Conservation (phyloP, 2,797 vertebrate genomes). For the Mormyrus proboscirostris region DNA sequence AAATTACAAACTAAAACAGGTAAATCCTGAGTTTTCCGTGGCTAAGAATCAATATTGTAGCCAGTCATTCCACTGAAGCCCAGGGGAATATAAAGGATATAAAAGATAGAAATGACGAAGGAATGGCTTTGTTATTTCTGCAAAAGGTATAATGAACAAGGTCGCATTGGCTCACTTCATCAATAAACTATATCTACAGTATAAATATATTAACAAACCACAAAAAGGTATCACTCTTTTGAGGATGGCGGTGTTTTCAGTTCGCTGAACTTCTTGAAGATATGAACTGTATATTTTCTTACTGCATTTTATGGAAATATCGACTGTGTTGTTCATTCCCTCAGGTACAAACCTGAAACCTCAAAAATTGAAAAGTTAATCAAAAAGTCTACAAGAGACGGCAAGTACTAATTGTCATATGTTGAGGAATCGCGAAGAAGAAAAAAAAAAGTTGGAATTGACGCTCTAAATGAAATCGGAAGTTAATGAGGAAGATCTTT, state of each 20-base stretch:
- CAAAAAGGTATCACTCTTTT: background rate
- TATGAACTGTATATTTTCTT: background rate
- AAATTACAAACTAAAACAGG: background rate
- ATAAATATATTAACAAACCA: background rate
- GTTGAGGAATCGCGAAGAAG: background rate
- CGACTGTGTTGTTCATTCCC: background rate
- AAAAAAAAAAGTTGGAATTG: background rate
- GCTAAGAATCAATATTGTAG: background rate
- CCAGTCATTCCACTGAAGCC: background rate
- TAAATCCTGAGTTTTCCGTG: background rate
- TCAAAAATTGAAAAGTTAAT: background rate
- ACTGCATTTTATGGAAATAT: background rate
- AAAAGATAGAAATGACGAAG: background rate
- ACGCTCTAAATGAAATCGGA: background rate
- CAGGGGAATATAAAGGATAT: background rate
- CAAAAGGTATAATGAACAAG: background rate
- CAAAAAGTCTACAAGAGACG: background rate
- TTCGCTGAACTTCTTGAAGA: background rate
- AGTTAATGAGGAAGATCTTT: slow-evolving; percentile 14
- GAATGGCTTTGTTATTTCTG: background rate
- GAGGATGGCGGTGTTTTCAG: background rate
- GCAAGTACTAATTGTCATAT: background rate
- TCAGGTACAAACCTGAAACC: background rate
- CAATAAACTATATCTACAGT: background rate
- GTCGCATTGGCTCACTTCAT: background rate